phyloP scores from a whole-genome alignment of 2,888 invertebrate species.

The Volucella zonaria region DNA sequence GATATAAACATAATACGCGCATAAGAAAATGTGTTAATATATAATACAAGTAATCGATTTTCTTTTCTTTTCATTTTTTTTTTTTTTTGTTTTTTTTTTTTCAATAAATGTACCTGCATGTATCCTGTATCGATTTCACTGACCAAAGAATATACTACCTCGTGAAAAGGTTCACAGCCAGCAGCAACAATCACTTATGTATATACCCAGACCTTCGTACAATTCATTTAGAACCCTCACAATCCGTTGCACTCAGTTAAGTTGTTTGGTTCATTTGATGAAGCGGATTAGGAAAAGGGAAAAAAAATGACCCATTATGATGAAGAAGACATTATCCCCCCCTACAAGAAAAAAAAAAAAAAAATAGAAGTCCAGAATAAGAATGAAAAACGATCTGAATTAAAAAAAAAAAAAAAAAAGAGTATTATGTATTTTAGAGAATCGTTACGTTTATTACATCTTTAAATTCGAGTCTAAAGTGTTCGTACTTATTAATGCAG shows the following conservation, averaged over 20 bases:
- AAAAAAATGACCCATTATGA: conserved; percentile 50
- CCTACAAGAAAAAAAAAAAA: neutral
- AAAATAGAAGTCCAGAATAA: neutral
- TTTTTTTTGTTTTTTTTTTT: neutral
- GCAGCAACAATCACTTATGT: conserved; percentile 41
- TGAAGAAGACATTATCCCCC: conserved; percentile 40
- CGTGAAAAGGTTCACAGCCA: conserved; percentile 40
- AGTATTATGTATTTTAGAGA: neutral
- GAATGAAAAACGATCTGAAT: neutral
- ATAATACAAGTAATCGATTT: conserved; percentile 64
- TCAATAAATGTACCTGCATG: conserved; percentile 47
- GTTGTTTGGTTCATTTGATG: conserved; percentile 54
- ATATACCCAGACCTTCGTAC: conserved; percentile 28
- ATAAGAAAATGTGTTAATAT: conserved; percentile 67
- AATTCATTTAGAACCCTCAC: conserved; percentile 63
- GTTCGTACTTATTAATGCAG: no score
- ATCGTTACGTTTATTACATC: neutral
- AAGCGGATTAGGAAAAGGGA: conserved; percentile 37
- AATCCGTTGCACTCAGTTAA: conserved; percentile 68
- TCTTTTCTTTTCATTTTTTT: conserved; percentile 16
- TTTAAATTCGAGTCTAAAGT: no score
- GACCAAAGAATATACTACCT: conserved; percentile 33
- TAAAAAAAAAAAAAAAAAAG: neutral
- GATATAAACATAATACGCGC: conserved; percentile 47
- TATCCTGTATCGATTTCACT: conserved; percentile 63